Evolutionary conservation across 2,113 vertebrate species (phyloP), one percentile per base, ranked within the genome.

Genomic region (Zapornia atra): DNA sequence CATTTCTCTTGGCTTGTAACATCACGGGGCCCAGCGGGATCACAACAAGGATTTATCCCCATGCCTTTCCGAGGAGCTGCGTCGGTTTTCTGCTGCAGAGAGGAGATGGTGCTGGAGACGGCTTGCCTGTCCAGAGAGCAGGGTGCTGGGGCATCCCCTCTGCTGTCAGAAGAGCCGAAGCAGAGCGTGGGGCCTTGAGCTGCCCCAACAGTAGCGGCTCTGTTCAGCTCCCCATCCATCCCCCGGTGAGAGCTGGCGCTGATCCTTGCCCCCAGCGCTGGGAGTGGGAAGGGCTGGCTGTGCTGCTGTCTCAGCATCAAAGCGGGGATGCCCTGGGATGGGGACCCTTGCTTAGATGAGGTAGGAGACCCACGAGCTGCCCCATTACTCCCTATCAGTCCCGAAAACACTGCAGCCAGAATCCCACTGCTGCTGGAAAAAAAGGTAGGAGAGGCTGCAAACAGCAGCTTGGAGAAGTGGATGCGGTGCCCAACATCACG

Each of bases 1-100:
- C 91, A 66, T 94, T 95, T 94, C 96, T 96, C 81, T 94, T 73
- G 87, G 84, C 95, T 90, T 94, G 96, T 94, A 95, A 25, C 79
- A 92, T 88, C 96, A 94, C 1, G 10, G 81, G 96, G 94, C 95
- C 91, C 92, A 96, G 90, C 71, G 91, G 89, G 95, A 96, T 95
- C 91, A 95, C 91, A 80, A 68, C 40, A 29, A 80, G 91, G 92
- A 82, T 95, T 97, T 97, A 86, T 87, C 78, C 91, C 66, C 0
- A 0, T 8, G 51, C 63, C 84, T 86, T 73, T 64, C 72, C 2
- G 3, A 42, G 73, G 54, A 1, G 22, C 76, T 42, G 77, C 26
- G 29, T 21, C 1, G 14, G 33, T 82, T 90, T 69, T 79, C 12
- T 72, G 76, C 59, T 34, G 50, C 1, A 6, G 57, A 80, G 50